phyloP scores from a whole-genome alignment of 2,113 vertebrate genomes.

The Corvus moneduloides region DNA sequence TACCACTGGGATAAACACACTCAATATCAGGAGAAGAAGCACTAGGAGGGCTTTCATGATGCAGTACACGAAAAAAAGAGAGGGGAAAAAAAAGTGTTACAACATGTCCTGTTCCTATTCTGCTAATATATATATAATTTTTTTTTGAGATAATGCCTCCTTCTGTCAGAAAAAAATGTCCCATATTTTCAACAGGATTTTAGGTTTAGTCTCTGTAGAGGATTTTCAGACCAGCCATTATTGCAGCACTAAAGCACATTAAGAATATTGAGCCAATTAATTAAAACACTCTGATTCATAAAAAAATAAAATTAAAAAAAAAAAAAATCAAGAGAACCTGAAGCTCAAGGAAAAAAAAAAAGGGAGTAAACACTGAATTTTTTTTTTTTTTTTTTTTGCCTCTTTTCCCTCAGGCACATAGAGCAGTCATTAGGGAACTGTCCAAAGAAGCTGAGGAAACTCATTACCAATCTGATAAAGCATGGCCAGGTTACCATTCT shows the following conservation, averaged over 20 bases:
- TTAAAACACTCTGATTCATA: not conserved
- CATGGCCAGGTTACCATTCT: fast-evolving
- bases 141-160: not conserved
- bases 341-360: not conserved
- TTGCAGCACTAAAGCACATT: not conserved
- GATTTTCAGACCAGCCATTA: not conserved
- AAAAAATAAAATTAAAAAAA: not conserved
- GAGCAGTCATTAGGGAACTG: not conserved
- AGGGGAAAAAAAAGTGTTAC: not conserved
- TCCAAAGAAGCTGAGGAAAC: not conserved
- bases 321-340: not conserved
- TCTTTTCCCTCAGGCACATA: not conserved
- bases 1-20: not conserved
- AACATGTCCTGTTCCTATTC: not conserved
- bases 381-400: not conserved
- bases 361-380: not conserved
- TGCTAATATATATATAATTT: too few species aligned
- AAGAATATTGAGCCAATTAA: not conserved
- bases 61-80: not conserved
- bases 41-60: not conserved
- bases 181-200: not conserved
- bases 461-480: not conserved
- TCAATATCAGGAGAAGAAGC: not conserved
- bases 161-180: not conserved
- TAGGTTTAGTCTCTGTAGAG: not conserved